Percentiles rank a stretch among this genome's conserved stretches.
phyloP scores from a whole-genome alignment of 2,888 invertebrate genomes.

The Halictus ligatus region DNA sequence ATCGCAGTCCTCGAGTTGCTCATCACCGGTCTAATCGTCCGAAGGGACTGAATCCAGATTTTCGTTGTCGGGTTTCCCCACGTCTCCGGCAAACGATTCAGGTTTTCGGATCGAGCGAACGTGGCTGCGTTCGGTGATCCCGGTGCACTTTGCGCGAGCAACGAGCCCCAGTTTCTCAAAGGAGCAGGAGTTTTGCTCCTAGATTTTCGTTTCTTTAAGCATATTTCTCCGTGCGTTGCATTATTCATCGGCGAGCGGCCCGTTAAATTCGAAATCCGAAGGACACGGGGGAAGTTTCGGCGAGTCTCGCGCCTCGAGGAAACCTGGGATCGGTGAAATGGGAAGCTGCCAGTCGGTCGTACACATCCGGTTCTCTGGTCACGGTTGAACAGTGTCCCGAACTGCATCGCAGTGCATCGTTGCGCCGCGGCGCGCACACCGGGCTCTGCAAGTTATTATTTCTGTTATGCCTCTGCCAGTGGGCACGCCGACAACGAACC shows the following conservation, averaged over 20 bases:
- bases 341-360: slow-evolving; percentile 22
- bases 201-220: slow-evolving; percentile 3
- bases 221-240: background rate
- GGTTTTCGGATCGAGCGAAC: background rate
- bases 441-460: slow-evolving; percentile 52
- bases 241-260: background rate
- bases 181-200: background rate
- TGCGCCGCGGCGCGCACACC: slow-evolving; percentile 19
- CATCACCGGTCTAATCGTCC: too few relatives aligned
- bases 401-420: slow-evolving; percentile 10
- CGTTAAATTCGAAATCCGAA: slow-evolving; percentile 5
- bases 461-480: slow-evolving; percentile 48
- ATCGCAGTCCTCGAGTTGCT: too few relatives aligned
- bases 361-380: slow-evolving; percentile 31
- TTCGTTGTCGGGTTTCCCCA: background rate
- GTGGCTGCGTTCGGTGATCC: background rate
- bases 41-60: background rate
- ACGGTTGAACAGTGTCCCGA: slow-evolving; percentile 16
- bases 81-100: background rate
- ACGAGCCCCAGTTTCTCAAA: background rate
- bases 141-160: background rate
- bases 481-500: slow-evolving; percentile 39
- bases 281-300: background rate
- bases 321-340: slow-evolving; percentile 11
- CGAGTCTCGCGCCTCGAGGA: background rate